phyloP scores from a whole-genome alignment of 2,797 vertebrate species.

The Epinephelus malabaricus region DNA sequence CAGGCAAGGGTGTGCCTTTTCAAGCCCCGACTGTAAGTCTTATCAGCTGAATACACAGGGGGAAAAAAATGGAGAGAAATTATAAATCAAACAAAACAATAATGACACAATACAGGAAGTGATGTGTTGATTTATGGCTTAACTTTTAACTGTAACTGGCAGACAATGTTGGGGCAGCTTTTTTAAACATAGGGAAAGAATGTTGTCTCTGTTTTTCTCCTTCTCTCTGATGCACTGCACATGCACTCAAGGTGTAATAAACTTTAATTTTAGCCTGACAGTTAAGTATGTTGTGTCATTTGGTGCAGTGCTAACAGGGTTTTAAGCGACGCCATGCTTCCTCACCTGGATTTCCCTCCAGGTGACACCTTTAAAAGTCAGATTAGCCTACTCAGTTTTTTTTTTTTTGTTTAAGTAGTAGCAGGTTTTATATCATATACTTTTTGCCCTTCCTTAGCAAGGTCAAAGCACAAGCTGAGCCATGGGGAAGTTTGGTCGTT shows the following conservation, averaged over 20 bases:
- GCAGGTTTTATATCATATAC: background rate
- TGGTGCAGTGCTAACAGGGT: slow-evolving; percentile 9
- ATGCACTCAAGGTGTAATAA: slow-evolving; percentile 18
- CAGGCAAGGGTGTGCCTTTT: slow-evolving; percentile 77
- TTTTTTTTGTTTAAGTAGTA: background rate
- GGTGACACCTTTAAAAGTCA: slow-evolving; percentile 9
- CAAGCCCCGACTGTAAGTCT: slow-evolving; percentile 68
- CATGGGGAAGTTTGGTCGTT: slow-evolving; percentile 10
- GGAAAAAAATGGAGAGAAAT: slow-evolving; percentile 62
- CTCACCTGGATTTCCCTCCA: slow-evolving; percentile 6
- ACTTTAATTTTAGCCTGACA: slow-evolving; percentile 4
- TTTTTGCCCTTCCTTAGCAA: background rate
- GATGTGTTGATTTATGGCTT: slow-evolving; percentile 72
- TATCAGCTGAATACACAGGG: slow-evolving; percentile 78
- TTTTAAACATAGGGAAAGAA: slow-evolving; percentile 60
- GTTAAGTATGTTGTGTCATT: background rate
- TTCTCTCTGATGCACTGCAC: slow-evolving; percentile 22
- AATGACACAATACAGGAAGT: slow-evolving; percentile 70
- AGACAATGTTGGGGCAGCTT: slow-evolving; percentile 48
- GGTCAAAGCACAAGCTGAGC: slow-evolving; percentile 6
- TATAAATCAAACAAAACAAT: slow-evolving; percentile 73
- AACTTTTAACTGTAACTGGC: slow-evolving; percentile 67
- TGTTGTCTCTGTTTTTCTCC: slow-evolving; percentile 54
- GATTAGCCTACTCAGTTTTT: background rate
- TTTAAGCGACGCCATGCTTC: slow-evolving; percentile 8